Percentiles rank a stretch among this genome's conserved stretches.
phyloP scores from a whole-genome alignment of 1,140 invertebrate species.

The Drosophila nebulosa region DNA sequence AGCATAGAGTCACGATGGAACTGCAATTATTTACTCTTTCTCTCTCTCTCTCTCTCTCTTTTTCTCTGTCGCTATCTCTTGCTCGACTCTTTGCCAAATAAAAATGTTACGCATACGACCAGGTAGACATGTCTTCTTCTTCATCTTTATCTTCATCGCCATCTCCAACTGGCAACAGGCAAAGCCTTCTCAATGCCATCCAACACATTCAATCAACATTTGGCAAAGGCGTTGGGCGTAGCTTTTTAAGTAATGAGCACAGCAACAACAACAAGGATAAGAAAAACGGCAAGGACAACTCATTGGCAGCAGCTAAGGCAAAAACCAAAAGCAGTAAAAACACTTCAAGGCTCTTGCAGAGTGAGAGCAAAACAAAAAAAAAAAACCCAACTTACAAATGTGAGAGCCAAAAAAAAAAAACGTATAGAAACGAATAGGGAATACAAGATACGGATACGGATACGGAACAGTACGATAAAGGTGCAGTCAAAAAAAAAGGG shows the following conservation, averaged over 20 bases:
- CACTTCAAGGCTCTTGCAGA: not conserved
- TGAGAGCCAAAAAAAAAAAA: not conserved
- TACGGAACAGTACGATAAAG: not conserved
- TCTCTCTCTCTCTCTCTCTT: not conserved
- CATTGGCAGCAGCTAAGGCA: conserved; percentile 34
- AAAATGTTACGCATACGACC: conserved; percentile 17
- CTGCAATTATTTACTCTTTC: conserved; percentile 4
- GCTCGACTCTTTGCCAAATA: conserved; percentile 4
- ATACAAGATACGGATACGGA: not conserved
- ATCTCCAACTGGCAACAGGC: not conserved
- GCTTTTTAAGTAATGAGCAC: conserved; percentile 20
- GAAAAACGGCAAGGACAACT: conserved; percentile 31
- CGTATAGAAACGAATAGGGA: not conserved
- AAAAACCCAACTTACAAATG: not conserved
- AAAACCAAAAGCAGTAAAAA: not conserved
- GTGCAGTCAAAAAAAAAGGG: not conserved
- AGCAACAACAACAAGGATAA: conserved; percentile 21
- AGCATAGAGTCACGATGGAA: not conserved
- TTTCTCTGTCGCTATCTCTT: too few species aligned
- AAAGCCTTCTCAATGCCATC: not conserved
- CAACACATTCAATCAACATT: conserved; percentile 16
- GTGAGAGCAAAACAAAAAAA: not conserved
- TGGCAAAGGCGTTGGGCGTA: conserved; percentile 5
- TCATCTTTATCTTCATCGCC: not conserved
- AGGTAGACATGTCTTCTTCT: too few species aligned